Conservation (phyloP, 2,113 vertebrate genomes). For the Fregata magnificens region DNA sequence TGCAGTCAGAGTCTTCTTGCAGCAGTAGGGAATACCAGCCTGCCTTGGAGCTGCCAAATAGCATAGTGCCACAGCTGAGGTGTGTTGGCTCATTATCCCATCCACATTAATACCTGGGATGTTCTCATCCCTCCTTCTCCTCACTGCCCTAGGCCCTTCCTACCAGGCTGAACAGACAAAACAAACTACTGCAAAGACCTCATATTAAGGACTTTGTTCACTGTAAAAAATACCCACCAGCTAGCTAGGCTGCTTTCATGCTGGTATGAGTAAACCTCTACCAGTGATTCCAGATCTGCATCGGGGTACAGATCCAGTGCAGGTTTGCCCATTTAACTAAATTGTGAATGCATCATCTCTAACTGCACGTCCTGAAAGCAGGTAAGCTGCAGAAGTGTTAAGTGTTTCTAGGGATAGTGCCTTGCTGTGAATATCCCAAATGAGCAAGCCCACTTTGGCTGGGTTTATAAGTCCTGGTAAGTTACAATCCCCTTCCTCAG, state of each 20-base stretch:
- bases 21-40: background rate
- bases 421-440: background rate
- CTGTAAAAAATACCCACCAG: too few relatives aligned
- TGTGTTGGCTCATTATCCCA: background rate
- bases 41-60: background rate
- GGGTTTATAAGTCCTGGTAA: background rate
- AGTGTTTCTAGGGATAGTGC: background rate
- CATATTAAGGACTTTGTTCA: rapidly evolving
- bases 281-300: rapidly evolving
- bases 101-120: background rate
- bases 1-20: background rate
- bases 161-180: background rate
- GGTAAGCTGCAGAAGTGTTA: background rate
- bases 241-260: background rate
- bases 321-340: background rate
- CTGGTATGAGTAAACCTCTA: too few relatives aligned
- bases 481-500: background rate
- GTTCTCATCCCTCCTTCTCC: rapidly evolving
- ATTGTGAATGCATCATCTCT: background rate
- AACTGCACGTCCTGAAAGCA: background rate
- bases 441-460: background rate
- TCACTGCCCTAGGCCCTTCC: rapidly evolving
- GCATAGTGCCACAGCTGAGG: background rate
- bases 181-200: background rate
- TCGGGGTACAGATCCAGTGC: background rate